Conservation (phyloP, 2,113 vertebrate species). For the Pungitius pungitius region DNA sequence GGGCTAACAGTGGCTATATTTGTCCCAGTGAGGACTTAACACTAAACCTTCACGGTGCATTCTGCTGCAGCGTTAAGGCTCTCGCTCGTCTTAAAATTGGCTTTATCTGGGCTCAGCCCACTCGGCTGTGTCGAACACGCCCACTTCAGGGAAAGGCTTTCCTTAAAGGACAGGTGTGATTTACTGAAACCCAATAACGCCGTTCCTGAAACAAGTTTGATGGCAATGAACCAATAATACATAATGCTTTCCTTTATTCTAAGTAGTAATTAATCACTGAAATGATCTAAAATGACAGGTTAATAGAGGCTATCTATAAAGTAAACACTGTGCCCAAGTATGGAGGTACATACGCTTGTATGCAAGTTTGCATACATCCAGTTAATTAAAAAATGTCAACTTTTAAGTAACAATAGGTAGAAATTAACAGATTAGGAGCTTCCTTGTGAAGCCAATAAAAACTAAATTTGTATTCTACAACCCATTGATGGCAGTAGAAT, state of each 20-base stretch:
- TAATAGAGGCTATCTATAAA: neutral
- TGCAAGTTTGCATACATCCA: too few relatives aligned
- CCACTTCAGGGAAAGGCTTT: conserved; percentile 22
- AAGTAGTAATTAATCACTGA: neutral
- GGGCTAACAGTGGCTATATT: conserved; percentile 38
- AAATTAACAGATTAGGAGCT: neutral
- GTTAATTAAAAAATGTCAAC: neutral
- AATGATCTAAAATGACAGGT: neutral
- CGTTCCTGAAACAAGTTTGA: conserved; percentile 15
- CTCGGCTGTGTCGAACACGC: conserved; percentile 27
- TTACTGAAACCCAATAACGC: neutral
- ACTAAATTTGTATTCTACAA: neutral
- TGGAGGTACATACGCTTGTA: too few relatives aligned
- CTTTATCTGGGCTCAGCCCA: conserved; percentile 57
- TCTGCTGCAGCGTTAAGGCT: conserved; percentile 57
- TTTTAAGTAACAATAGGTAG: neutral
- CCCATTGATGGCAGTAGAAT: too few relatives aligned
- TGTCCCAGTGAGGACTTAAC: conserved; percentile 46
- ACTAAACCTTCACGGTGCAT: conserved; percentile 50
- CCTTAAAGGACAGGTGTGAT: conserved; percentile 41
- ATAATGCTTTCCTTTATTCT: neutral
- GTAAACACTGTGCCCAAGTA: neutral
- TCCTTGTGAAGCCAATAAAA: neutral
- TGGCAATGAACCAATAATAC: neutral
- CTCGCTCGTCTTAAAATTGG: conserved; percentile 58